phyloP scores from a whole-genome alignment of 1,140 invertebrate genomes.

The Lucilia cuprina region DNA sequence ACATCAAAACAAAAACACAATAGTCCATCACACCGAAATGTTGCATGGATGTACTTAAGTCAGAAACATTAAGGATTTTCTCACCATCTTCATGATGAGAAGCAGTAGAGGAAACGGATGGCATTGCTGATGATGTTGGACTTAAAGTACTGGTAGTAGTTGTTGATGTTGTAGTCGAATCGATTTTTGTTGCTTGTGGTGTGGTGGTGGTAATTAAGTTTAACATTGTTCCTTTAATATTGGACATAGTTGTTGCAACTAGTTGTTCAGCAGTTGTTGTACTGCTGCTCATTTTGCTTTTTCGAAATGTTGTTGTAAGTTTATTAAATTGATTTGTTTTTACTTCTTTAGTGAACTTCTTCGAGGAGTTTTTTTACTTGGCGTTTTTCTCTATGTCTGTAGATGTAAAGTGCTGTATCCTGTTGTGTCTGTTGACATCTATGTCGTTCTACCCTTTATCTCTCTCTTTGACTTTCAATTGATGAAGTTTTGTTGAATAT shows the following conservation, averaged over 20 bases:
- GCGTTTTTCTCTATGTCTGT: neutral
- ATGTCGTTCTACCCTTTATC: neutral
- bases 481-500: neutral
- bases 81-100: slow-evolving; percentile 4
- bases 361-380: neutral
- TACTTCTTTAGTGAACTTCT: neutral
- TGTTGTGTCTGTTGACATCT: neutral
- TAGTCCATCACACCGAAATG: slow-evolving; percentile 74
- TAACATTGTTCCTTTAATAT: slow-evolving; percentile 51
- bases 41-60: slow-evolving; percentile 66
- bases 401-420: neutral
- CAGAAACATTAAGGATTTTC: slow-evolving; percentile 59
- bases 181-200: slow-evolving; percentile 32
- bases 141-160: neutral
- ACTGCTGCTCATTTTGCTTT: neutral
- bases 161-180: slow-evolving; percentile 8
- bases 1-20: slow-evolving; percentile 74
- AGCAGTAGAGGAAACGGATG: neutral
- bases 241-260: slow-evolving; percentile 52
- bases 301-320: neutral
- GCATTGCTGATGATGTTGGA: neutral
- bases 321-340: neutral
- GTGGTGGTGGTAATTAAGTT: slow-evolving; percentile 53
- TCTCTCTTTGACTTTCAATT: neutral
- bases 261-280: neutral